Conservation (phyloP, 2,888 invertebrate genomes). For the Myathropa florea region DNA sequence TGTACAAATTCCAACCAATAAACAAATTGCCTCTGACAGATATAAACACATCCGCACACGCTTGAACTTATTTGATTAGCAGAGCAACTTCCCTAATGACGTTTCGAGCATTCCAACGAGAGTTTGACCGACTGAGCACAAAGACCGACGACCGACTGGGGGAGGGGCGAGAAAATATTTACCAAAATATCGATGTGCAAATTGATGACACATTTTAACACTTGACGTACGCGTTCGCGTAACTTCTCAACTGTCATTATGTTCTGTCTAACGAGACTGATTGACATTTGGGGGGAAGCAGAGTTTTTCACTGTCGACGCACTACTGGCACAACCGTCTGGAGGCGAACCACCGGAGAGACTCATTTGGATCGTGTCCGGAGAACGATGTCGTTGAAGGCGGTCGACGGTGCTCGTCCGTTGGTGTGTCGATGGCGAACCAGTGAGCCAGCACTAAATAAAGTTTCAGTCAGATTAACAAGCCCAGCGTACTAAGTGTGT, state of each 20-base stretch:
- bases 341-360: constrained; percentile 50
- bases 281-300: constrained; percentile 67
- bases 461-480: constrained; percentile 59
- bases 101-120: neutral
- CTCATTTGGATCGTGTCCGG: constrained; percentile 45
- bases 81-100: neutral
- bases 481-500: constrained; percentile 57
- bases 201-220: constrained; percentile 80
- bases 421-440: constrained; percentile 37
- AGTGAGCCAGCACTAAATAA: constrained; percentile 60
- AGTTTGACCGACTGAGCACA: neutral
- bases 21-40: neutral
- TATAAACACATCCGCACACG: neutral
- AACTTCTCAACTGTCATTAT: constrained; percentile 78
- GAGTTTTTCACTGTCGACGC: constrained; percentile 35
- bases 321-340: constrained; percentile 30
- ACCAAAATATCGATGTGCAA: constrained; percentile 81
- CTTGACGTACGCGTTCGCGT: constrained; percentile 78
- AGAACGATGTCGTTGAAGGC: constrained; percentile 3
- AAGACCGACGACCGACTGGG: neutral
- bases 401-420: neutral
- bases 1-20: neutral
- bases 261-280: constrained; percentile 75
- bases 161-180: constrained; percentile 66
- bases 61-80: neutral